phyloP scores from a whole-genome alignment of 2,797 vertebrate species.

The Gymnothorax javanicus region DNA sequence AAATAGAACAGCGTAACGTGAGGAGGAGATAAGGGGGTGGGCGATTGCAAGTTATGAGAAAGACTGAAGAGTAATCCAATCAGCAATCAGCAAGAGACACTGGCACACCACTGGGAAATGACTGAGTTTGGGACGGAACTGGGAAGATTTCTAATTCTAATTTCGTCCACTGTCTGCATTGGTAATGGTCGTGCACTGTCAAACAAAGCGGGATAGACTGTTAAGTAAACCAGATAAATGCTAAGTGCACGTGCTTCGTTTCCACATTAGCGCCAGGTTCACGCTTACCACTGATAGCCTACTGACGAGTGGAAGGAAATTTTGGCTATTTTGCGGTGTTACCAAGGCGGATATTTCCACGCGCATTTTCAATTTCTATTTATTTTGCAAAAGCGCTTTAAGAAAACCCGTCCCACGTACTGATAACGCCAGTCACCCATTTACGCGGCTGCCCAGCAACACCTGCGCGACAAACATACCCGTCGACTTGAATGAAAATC shows the following conservation, averaged over 20 bases:
- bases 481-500: neutral
- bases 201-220: neutral
- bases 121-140: conserved; percentile 16
- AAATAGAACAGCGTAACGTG: conserved; percentile 21
- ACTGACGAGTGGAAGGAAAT: neutral
- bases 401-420: neutral
- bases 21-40: conserved; percentile 38
- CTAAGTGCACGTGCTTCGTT: neutral
- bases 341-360: neutral
- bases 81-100: conserved; percentile 33
- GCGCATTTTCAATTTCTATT: conserved; percentile 9
- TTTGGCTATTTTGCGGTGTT: neutral
- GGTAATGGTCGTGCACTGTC: neutral
- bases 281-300: neutral
- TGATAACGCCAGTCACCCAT: conserved; percentile 10
- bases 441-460: neutral
- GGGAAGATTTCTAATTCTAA: neutral
- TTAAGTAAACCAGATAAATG: neutral
- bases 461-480: neutral
- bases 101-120: neutral
- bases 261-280: neutral
- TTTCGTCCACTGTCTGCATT: no score
- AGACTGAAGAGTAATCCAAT: conserved; percentile 34
- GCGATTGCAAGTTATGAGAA: conserved; percentile 25
- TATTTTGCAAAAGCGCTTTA: neutral